Percentiles rank a stretch among this genome's conserved stretches.
phyloP scores from a whole-genome alignment of 1,140 invertebrate species.

The Trichonephila clavipes region DNA sequence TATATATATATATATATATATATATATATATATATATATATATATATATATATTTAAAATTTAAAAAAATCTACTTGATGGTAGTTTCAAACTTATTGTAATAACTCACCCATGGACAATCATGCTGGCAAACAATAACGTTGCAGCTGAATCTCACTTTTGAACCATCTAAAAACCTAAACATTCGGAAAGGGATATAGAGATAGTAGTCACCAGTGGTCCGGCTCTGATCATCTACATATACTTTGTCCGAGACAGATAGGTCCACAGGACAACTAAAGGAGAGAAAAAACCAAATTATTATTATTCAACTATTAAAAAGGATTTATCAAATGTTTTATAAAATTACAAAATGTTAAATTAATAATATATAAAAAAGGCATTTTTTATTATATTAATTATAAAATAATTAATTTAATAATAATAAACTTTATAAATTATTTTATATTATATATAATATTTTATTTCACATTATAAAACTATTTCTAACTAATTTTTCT shows the following conservation, averaged over 20 bases:
- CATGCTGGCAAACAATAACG: slow-evolving; percentile 72
- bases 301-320: too few relatives aligned
- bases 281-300: not conserved
- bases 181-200: slow-evolving; percentile 72
- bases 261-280: slow-evolving; percentile 66
- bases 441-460: too few relatives aligned
- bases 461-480: too few relatives aligned
- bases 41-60: not conserved
- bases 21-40: too few relatives aligned
- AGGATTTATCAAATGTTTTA: too few relatives aligned
- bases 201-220: slow-evolving; percentile 72
- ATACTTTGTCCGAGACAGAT: slow-evolving; percentile 58
- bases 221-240: slow-evolving; percentile 73
- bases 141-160: slow-evolving; percentile 71
- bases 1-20: not conserved
- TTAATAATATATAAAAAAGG: too few relatives aligned
- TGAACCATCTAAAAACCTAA: slow-evolving; percentile 65
- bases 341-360: too few relatives aligned
- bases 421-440: too few relatives aligned
- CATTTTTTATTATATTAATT: too few relatives aligned
- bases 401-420: too few relatives aligned
- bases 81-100: not conserved
- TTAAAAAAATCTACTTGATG: not conserved
- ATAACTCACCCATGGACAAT: slow-evolving; percentile 69
- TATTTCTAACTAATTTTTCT: too few relatives aligned